These are phyloP conservation scores for Yponomeuta sedellus DNA, from an alignment of 2,888 invertebrate genomes.

Conservation along the genomic window DNA sequence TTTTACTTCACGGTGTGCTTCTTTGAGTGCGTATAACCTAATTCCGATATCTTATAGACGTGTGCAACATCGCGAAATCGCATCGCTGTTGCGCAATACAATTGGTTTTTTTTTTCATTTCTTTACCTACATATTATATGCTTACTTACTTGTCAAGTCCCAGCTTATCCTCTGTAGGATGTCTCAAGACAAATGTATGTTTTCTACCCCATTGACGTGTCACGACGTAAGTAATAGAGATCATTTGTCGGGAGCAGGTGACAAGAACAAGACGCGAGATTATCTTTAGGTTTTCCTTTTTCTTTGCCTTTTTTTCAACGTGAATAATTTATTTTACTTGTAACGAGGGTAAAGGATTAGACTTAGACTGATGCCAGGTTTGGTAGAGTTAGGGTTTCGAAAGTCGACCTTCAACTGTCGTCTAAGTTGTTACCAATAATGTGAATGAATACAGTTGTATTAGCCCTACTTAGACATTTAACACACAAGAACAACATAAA, in stretches of 20 bases:
- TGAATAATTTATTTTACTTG: constrained; percentile 19
- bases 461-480: neutral
- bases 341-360: constrained; percentile 20
- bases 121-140: neutral
- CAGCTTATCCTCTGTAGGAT: neutral
- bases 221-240: constrained; percentile 41
- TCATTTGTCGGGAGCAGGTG: constrained; percentile 47
- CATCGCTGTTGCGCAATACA: too few species aligned
- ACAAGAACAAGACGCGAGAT: constrained; percentile 30
- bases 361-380: neutral
- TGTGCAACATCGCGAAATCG: too few species aligned
- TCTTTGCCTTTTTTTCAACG: constrained; percentile 31
- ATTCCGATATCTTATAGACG: too few species aligned
- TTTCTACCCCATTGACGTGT: constrained; percentile 23
- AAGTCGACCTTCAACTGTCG: too few species aligned
- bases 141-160: neutral
- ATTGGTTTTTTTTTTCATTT: neutral
- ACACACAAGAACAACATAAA: too few species aligned
- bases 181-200: constrained; percentile 1
- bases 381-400: neutral
- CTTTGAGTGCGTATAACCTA: neutral
- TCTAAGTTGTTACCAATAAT: too few species aligned
- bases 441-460: too few species aligned
- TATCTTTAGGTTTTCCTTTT: constrained; percentile 31
- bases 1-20: neutral